Conservation (phyloP, 2,888 invertebrate species). For the Sarcophaga subvicina region DNA sequence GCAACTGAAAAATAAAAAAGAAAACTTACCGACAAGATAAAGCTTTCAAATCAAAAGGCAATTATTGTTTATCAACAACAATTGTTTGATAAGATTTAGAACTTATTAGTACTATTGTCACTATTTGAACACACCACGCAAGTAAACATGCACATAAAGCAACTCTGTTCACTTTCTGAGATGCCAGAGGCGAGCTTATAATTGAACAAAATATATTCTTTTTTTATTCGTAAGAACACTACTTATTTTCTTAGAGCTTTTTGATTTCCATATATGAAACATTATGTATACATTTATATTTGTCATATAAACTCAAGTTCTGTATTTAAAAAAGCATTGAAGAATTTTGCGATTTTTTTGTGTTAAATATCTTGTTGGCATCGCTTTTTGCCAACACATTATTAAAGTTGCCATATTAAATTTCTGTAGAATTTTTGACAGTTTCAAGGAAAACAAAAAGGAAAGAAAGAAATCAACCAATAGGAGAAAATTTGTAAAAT, state of each 20-base stretch:
- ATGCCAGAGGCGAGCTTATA: too few relatives aligned
- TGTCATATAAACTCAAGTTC: too few relatives aligned
- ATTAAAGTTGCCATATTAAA: constrained; percentile 2
- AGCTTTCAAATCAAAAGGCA: constrained; percentile 24
- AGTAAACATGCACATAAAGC: background rate
- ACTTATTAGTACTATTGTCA: background rate
- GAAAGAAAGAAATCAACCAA: constrained; percentile 20
- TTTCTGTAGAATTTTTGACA: constrained; percentile 26
- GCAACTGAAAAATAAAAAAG: constrained; percentile 23
- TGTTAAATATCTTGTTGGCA: too few relatives aligned
- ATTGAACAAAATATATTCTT: too few relatives aligned
- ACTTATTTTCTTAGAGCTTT: too few relatives aligned
- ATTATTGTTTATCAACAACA: constrained; percentile 38
- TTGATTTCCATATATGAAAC: too few relatives aligned
- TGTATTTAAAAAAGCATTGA: too few relatives aligned
- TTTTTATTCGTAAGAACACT: too few relatives aligned
- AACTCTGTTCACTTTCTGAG: background rate
- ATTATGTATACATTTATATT: too few relatives aligned
- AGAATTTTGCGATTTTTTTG: too few relatives aligned
- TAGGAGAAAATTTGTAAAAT: constrained; percentile 42
- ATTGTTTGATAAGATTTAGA: constrained; percentile 26
- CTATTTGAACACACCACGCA: background rate
- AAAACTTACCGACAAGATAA: constrained; percentile 32
- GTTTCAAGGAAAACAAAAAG: constrained; percentile 34
- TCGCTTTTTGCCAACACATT: background rate